Percentiles rank a stretch among this genome's conserved stretches.
phyloP scores from a whole-genome alignment of 92 coral and sea anemone species.

The Umimayanthus chanpuru region DNA sequence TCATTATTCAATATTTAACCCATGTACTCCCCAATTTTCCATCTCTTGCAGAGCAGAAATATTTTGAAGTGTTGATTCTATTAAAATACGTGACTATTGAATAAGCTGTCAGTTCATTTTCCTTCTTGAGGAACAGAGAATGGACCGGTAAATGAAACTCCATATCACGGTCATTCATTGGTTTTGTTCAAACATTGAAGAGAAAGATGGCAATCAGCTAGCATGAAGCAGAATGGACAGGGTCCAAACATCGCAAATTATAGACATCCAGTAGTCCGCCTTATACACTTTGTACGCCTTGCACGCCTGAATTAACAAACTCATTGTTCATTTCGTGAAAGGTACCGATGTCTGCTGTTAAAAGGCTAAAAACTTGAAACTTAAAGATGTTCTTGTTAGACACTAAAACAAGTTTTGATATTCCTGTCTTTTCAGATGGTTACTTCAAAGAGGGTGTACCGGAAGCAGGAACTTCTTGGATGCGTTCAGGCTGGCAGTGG shows the following conservation, averaged over 20 bases:
- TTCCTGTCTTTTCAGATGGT: slow-evolving; percentile 66
- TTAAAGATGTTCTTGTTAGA: no score
- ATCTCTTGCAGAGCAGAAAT: not conserved
- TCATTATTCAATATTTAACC: no score
- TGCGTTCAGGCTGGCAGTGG: slow-evolving; percentile 95
- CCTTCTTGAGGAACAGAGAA: not conserved
- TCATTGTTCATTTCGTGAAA: not conserved
- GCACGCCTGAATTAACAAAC: no score
- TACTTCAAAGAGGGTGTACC: slow-evolving; percentile 78
- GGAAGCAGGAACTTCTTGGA: slow-evolving; percentile 95
- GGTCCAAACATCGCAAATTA: no score
- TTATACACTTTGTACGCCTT: no score
- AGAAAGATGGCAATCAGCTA: no score
- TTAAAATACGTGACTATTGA: no score
- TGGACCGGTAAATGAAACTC: not conserved
- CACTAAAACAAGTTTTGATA: not conserved
- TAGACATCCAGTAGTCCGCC: not conserved
- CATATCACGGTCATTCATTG: not conserved
- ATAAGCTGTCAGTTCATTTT: no score
- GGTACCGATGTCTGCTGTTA: not conserved
- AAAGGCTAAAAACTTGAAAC: no score
- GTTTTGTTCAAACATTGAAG: not conserved
- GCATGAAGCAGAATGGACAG: no score
- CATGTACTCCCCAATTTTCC: no score
- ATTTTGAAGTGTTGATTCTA: not conserved